Evolutionary conservation across 2,113 vertebrate genomes (phyloP).

Genomic region (Osmerus eperlanus): DNA sequence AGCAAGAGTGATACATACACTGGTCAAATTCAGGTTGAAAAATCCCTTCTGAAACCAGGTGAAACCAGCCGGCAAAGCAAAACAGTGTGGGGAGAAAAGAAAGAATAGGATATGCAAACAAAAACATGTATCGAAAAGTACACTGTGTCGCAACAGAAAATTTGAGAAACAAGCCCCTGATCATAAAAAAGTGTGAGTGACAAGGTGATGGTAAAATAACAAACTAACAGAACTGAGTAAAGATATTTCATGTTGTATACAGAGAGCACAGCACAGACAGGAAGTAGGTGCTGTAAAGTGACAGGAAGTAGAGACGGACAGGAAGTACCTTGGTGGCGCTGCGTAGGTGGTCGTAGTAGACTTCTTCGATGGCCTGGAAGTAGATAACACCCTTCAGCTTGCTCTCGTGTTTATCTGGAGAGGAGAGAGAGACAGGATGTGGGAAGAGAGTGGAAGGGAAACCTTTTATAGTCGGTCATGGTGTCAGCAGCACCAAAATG

Average conservation of each 20-base stretch:
- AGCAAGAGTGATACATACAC: slow-evolving; percentile 58
- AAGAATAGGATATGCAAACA: slow-evolving; percentile 22
- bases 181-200: not conserved
- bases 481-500: no score
- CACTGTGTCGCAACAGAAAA: slow-evolving; percentile 15
- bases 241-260: not conserved
- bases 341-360: slow-evolving; percentile 96
- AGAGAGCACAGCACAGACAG: no score
- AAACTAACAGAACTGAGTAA: not conserved
- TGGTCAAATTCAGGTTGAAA: slow-evolving; percentile 68
- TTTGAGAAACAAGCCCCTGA: not conserved
- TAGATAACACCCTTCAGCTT: slow-evolving; percentile 98
- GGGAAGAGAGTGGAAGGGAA: no score
- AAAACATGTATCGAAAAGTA: slow-evolving; percentile 12
- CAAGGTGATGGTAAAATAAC: slow-evolving; percentile 15
- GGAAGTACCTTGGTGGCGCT: slow-evolving; percentile 87
- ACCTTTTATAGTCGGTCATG: no score
- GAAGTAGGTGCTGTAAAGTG: not conserved
- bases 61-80: slow-evolving; percentile 45
- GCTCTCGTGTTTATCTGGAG: slow-evolving; percentile 91
- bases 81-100: slow-evolving; percentile 24
- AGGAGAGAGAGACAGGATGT: not conserved
- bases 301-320: not conserved
- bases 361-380: slow-evolving; percentile 97
- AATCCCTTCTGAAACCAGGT: slow-evolving; percentile 58